These are phyloP conservation scores for Macquaria ambigua DNA, from an alignment of 2,113 vertebrate genomes.

Conservation along the genomic window DNA sequence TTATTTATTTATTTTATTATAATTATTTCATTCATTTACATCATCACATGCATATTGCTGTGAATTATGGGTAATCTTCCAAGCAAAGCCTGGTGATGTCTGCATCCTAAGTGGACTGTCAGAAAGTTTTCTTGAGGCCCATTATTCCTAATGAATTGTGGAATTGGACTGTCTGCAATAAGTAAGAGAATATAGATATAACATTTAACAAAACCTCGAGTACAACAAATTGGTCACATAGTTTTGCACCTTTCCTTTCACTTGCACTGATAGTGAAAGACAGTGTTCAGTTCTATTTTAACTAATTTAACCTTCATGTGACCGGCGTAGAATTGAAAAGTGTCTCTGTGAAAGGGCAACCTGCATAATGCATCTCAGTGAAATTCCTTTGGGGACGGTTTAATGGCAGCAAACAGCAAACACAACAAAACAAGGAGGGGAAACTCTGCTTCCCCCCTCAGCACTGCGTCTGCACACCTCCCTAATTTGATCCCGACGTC, in stretches of 20 bases:
- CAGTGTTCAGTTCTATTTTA: neutral
- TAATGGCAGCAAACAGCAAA: slow-evolving; percentile 60
- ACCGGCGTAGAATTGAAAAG: slow-evolving; percentile 23
- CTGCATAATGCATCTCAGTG: slow-evolving; percentile 58
- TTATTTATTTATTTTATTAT: too few relatives aligned
- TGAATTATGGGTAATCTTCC: neutral
- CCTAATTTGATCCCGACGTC: slow-evolving; percentile 57
- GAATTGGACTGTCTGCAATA: neutral
- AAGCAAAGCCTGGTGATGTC: neutral
- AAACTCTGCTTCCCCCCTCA: slow-evolving; percentile 3
- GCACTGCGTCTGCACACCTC: slow-evolving; percentile 37
- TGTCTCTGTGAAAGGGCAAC: slow-evolving; percentile 42
- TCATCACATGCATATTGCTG: neutral
- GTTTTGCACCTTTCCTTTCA: neutral
- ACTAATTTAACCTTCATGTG: slow-evolving; percentile 32
- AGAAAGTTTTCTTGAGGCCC: neutral
- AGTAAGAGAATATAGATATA: neutral
- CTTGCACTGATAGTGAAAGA: neutral
- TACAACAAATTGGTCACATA: neutral
- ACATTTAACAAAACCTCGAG: neutral
- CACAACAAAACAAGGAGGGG: slow-evolving; percentile 58
- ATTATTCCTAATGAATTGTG: neutral
- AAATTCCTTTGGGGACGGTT: slow-evolving; percentile 37
- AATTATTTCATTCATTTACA: too few relatives aligned
- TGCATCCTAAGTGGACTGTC: neutral